These are phyloP conservation scores for Drosophila mojavensis DNA, from an alignment of 1,140 invertebrate genomes.

Conservation along the genomic window DNA sequence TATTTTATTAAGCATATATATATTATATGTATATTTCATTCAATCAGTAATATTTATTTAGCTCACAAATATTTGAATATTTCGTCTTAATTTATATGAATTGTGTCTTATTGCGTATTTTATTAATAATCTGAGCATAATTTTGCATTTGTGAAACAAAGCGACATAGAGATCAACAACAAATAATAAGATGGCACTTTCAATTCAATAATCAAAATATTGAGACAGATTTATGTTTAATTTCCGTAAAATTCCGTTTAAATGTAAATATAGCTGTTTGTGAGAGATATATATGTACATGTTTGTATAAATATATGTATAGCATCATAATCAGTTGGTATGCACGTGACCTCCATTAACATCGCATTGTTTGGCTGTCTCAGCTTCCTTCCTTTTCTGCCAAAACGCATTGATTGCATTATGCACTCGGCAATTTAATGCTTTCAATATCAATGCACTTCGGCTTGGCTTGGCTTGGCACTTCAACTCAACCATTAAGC, in stretches of 20 bases:
- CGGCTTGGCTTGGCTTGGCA: conserved; percentile 22
- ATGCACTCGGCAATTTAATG: conserved; percentile 55
- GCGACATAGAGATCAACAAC: neutral
- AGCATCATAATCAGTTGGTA: conserved; percentile 38
- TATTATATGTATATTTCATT: too few species aligned
- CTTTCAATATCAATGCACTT: conserved; percentile 59
- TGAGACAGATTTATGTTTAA: conserved; percentile 28
- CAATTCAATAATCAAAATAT: conserved; percentile 6
- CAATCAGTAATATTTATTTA: neutral
- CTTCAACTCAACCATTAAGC: conserved; percentile 66
- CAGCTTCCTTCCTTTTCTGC: conserved; percentile 12
- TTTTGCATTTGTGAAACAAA: neutral
- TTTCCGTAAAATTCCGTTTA: too few species aligned
- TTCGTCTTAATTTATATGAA: neutral
- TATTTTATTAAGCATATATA: too few species aligned
- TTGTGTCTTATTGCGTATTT: too few species aligned
- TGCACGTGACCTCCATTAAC: conserved; percentile 57
- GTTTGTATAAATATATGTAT: neutral
- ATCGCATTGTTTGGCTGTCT: conserved; percentile 44
- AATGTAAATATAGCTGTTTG: conserved; percentile 4
- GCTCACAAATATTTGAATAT: too few species aligned
- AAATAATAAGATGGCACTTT: conserved; percentile 3
- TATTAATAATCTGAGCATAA: too few species aligned
- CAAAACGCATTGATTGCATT: conserved; percentile 49
- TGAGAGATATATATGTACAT: neutral